Evolutionary conservation across 2,888 invertebrate genomes (phyloP), one percentile per base, ranked within the genome.

Genomic region (Eucera pruinosa): DNA sequence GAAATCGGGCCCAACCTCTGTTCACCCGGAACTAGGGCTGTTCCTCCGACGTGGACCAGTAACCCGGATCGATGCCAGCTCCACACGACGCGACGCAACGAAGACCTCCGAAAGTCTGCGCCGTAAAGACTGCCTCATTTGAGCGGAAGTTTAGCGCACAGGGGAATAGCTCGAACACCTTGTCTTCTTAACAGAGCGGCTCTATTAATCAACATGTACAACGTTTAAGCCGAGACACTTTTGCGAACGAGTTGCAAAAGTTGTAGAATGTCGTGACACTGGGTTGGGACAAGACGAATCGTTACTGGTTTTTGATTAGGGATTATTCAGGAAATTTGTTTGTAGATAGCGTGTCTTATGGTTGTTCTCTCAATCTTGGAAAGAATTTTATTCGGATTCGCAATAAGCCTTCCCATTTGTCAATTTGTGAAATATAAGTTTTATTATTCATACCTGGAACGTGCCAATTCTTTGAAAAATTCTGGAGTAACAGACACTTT

Each of bases 21-120:
- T 64, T 86, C 86, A 86, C 45, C 80, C 75, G 83, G 77, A 85
- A 86, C 87, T 55, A 48, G 27, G 75, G 54, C 75, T 75, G 62
- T 80, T 77, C 84, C 62, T 79, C 71, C 79, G 62, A 36, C 79
- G 67, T 62, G 79, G 67, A 73, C 70, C 68, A 66, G 66, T 62
- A 67, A 71, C 78, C 70, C 55, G 70, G 71, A 80, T 85, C 76
- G 73, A 85, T 82, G 67, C 54, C 23, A 18, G 18, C 43, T 47
- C 60, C 50, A 47, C 41, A 43, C 55, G 54, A 50, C 18, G 52
- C 41, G 48, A 7, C 27, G 54, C 57, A 41, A 13, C 41, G 9
- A n/a, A 9, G 11, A 9, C 11, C 62, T 50, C 57, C 52, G 41
- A 66, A 80, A 68, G 62, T 71, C 71, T 62, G n/a, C n/a, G 18